Evolutionary conservation across 2,113 vertebrate genomes (phyloP), one percentile per base, ranked within the genome.

Genomic region (Merops nubicus): DNA sequence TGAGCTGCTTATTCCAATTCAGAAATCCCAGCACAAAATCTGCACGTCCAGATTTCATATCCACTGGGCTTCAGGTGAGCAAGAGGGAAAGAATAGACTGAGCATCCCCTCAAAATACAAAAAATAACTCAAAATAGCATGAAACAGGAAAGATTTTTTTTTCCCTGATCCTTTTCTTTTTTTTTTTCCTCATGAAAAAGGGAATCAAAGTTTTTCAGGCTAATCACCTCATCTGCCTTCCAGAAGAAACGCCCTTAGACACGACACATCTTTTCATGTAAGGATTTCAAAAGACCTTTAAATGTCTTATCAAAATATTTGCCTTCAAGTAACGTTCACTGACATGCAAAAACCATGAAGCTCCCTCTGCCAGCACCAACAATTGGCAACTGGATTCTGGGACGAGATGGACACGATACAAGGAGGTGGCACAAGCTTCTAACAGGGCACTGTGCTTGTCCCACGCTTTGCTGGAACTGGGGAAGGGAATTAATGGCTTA

Each of bases 191-290:
- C 15, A 43, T 43, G 42, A 43, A 12, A 57, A 89, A 4, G 2
- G 43, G 94, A 91, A 57, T 67, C 18, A 65, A 89, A 88, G 34
- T 82, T 95, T 59, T 91, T 77, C 86, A 95, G 83, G 75, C 92
- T 95, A 95, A 94, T 62, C 77, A 80, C 45, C 81, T 79, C 28
- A 86, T 92, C 87, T 88, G 85, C 78, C 67, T 95, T 88, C 78
- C 70, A 89, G 89, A 94, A 93, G 85, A 93, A 91, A 63, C 15
- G 60, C 69, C 87, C 64, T 67, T 77, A 43, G 69, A 91, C 42
- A 89, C 87, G 28, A 69, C 53, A 51, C 20, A 25, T 0, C 34
- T 34, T 88, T 95, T 89, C 91, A 38, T 65, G 57, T 86, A 74
- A 57, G 45, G 50, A 59, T 67, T 87, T 76, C 1, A 48, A 79